Evolutionary conservation across 1,140 invertebrate genomes (phyloP).

Genomic region (Temnothorax nylanderi): DNA sequence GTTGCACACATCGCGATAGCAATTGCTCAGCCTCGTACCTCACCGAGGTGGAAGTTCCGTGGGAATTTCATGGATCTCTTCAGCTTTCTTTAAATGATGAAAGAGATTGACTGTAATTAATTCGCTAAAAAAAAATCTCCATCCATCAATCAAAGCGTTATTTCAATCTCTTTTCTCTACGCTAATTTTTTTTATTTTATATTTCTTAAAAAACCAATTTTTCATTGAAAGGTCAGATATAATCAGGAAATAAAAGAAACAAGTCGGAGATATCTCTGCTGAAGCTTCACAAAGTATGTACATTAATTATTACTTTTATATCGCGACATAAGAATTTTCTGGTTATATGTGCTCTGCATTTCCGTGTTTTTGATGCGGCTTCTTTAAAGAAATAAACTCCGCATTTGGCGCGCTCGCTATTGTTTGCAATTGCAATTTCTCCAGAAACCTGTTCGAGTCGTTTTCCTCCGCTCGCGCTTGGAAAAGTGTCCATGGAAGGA

Average conservation of each 20-base stretch:
- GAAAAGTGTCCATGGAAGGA: not conserved
- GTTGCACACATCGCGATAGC: conserved; percentile 58
- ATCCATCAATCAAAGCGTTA: not conserved
- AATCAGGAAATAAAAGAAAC: not conserved
- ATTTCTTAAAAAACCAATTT: not conserved
- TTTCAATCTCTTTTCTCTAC: not conserved
- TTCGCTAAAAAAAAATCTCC: not conserved
- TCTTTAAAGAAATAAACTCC: not conserved
- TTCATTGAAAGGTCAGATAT: not conserved
- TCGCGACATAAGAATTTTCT: not conserved
- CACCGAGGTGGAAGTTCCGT: not conserved
- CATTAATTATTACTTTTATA: too few species aligned
- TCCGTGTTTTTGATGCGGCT: not conserved
- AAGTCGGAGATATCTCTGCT: not conserved
- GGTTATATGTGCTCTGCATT: not conserved
- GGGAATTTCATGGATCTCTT: not conserved
- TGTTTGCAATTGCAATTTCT: not conserved
- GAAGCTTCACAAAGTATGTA: not conserved
- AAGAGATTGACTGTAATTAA: not conserved
- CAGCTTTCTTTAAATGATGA: not conserved
- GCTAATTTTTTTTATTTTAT: not conserved
- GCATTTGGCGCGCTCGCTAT: not conserved
- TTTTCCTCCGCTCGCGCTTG: not conserved
- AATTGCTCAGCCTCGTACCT: not conserved
- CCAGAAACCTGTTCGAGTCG: not conserved